phyloP scores from a whole-genome alignment of 2,888 invertebrate genomes.

The Agelastica alni region DNA sequence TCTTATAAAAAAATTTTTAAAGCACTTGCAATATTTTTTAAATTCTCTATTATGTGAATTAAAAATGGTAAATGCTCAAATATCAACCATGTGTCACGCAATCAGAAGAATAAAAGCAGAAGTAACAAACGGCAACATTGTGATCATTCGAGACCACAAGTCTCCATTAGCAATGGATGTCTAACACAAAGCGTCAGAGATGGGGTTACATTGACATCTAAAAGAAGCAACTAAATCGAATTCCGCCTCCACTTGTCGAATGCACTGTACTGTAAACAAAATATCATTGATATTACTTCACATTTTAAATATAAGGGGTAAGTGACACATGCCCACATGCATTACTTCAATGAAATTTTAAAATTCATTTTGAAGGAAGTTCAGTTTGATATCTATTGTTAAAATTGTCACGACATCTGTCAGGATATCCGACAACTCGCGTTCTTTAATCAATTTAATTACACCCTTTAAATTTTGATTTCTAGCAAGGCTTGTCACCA shows the following conservation, averaged over 20 bases:
- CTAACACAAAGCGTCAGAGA: conserved; percentile 43
- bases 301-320: conserved; percentile 53
- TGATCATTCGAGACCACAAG: conserved; percentile 34
- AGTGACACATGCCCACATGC: conserved; percentile 43
- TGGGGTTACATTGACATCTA: conserved; percentile 52
- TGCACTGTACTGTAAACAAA: conserved; percentile 55
- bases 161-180: conserved; percentile 50
- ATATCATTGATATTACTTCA: conserved; percentile 57
- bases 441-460: conserved; percentile 55
- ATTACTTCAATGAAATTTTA: conserved; percentile 44
- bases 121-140: conserved; percentile 22
- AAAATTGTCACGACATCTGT: conserved; percentile 55
- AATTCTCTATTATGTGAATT: conserved; percentile 1
- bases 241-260: conserved; percentile 55
- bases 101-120: conserved; percentile 14
- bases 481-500: conserved; percentile 22
- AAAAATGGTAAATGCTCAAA: conserved; percentile 11
- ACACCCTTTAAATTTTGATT: conserved; percentile 49
- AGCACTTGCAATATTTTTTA: background rate
- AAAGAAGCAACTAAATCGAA: conserved; percentile 50
- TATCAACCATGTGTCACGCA: conserved; percentile 22
- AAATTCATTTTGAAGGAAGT: conserved; percentile 54
- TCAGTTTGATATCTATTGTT: conserved; percentile 54
- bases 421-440: conserved; percentile 55
- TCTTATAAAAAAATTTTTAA: no score